Percentiles rank a stretch among this genome's conserved stretches.
Conservation (phyloP, 1,140 invertebrate genomes). For the Saccostrea echinata region DNA sequence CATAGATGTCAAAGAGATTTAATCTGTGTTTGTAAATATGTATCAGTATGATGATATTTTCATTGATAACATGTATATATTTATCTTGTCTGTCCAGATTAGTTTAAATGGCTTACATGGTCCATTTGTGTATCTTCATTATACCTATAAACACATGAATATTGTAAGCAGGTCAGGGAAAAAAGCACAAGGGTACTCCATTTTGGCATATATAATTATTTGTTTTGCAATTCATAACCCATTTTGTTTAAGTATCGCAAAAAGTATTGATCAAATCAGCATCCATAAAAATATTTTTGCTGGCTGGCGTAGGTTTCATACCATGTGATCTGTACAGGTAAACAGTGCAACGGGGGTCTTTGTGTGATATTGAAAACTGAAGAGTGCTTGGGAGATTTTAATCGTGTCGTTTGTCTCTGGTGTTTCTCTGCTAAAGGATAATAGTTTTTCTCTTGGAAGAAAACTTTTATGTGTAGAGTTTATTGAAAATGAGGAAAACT, state of each 20-base stretch:
- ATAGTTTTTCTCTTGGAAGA: not conserved
- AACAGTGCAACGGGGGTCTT: not conserved
- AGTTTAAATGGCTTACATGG: not conserved
- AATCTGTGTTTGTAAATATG: not conserved
- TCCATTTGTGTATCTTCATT: not conserved
- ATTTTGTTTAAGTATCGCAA: conserved; percentile 2
- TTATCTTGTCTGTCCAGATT: not conserved
- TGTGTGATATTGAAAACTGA: conserved; percentile 35
- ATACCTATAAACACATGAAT: not conserved
- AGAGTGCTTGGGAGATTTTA: conserved; percentile 6
- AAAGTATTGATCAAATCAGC: conserved; percentile 35
- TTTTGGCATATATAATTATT: not conserved
- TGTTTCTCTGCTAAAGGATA: not conserved
- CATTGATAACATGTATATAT: not conserved
- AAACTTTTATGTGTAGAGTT: not conserved
- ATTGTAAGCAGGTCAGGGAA: not conserved
- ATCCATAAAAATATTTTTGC: conserved; percentile 33
- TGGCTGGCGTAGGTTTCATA: conserved; percentile 13
- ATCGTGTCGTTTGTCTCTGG: not conserved
- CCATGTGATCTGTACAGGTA: conserved; percentile 28
- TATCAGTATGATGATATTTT: not conserved
- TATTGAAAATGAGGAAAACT: conserved; percentile 22
- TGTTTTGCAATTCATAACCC: not conserved
- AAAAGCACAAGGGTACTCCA: not conserved
- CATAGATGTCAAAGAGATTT: not conserved